Evolutionary conservation across 92 coral and sea anemone species (phyloP).

Genomic region (Phymanthus crucifer): DNA sequence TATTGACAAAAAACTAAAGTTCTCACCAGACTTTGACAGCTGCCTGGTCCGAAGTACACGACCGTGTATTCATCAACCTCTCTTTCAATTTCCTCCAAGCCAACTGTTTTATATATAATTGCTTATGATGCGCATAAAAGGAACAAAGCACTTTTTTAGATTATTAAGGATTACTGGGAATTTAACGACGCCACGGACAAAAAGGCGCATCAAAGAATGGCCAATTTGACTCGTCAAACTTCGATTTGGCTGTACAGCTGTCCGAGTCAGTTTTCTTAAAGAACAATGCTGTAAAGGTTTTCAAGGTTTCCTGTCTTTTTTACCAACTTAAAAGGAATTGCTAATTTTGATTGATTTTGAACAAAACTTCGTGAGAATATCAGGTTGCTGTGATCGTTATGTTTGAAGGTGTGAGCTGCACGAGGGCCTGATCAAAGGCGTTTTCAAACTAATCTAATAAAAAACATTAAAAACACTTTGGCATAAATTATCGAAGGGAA

Average conservation of each 20-base stretch:
- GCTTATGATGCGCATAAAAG: neutral
- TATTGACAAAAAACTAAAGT: conserved; percentile 5
- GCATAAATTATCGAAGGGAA: no score
- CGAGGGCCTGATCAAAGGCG: no score
- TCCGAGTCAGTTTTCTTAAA: neutral
- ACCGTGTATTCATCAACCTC: neutral
- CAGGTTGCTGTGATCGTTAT: neutral
- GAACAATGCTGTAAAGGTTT: neutral
- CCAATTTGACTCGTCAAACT: neutral
- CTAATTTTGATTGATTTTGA: neutral
- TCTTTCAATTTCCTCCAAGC: neutral
- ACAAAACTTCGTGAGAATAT: neutral
- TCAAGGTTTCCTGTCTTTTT: neutral
- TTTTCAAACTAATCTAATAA: no score
- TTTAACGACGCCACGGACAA: neutral
- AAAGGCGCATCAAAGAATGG: conserved; percentile 1
- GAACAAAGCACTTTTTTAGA: neutral
- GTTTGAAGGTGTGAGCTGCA: no score
- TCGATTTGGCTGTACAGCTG: conserved; percentile 1
- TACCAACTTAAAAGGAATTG: neutral
- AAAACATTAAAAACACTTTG: no score
- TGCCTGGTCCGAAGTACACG: neutral
- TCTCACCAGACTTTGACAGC: conserved; percentile 4
- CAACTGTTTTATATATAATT: neutral
- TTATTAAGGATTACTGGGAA: neutral